These are phyloP conservation scores for Bacillus rossius DNA, from an alignment of 1,140 invertebrate species.

Conservation along the genomic window DNA sequence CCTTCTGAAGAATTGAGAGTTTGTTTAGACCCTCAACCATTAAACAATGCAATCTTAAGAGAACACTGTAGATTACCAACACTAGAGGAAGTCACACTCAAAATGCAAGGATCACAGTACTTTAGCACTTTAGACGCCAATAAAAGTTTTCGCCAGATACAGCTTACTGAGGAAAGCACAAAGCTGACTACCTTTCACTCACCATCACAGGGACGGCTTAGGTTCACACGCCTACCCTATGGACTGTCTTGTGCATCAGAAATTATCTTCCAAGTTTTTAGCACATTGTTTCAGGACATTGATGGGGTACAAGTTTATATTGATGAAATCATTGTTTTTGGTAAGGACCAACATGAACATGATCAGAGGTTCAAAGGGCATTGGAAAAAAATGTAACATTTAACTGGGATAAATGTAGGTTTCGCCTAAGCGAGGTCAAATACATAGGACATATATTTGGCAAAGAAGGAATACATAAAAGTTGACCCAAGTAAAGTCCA, in stretches of 20 bases:
- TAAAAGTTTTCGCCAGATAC: constrained; percentile 17
- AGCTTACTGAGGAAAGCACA: constrained; percentile 17
- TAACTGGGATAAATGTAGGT: constrained; percentile 29
- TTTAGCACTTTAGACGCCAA: constrained; percentile 15
- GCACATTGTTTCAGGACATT: background rate
- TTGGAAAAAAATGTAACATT: constrained; percentile 21
- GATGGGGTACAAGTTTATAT: background rate
- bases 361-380: constrained; percentile 17
- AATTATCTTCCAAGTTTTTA: background rate
- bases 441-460: constrained; percentile 39
- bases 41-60: constrained; percentile 36
- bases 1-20: constrained; percentile 40
- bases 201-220: constrained; percentile 20
- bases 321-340: background rate
- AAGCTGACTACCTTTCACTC: constrained; percentile 12
- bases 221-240: constrained; percentile 36
- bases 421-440: constrained; percentile 26
- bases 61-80: constrained; percentile 37
- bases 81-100: constrained; percentile 8
- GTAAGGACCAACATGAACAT: background rate
- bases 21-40: constrained; percentile 45
- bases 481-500: constrained; percentile 36
- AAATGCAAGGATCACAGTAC: constrained; percentile 16
- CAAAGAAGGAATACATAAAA: constrained; percentile 31
- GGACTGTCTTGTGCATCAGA: constrained; percentile 17